Conservation (phyloP, 2,888 invertebrate species). For the Netelia inedita region DNA sequence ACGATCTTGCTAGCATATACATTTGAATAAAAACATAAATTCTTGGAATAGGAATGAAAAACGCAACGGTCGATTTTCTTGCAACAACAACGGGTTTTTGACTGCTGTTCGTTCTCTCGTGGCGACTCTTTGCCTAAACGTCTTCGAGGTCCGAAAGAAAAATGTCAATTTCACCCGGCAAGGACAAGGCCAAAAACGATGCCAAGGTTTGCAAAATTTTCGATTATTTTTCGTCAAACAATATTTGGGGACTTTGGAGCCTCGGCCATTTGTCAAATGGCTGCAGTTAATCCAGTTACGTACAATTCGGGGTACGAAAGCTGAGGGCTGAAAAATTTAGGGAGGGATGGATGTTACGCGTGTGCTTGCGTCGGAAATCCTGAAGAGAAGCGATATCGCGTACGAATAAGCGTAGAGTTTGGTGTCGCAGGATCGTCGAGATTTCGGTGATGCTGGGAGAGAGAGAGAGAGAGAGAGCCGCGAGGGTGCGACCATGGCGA, state of each 20-base stretch:
- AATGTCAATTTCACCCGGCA: neutral
- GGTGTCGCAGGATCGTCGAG: conserved; percentile 68
- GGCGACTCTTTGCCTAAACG: neutral
- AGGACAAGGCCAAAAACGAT: neutral
- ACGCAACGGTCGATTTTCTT: neutral
- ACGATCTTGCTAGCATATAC: neutral
- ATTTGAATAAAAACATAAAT: conserved; percentile 22
- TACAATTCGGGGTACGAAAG: conserved; percentile 72
- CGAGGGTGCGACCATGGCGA: conserved; percentile 65
- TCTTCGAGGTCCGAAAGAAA: neutral
- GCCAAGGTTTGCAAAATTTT: conserved; percentile 3
- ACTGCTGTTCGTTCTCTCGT: neutral
- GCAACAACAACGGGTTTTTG: neutral
- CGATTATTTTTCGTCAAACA: conserved; percentile 8
- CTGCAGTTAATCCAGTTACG: conserved; percentile 83
- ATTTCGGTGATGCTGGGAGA: conserved; percentile 52
- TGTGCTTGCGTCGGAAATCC: conserved; percentile 66
- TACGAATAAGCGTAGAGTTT: conserved; percentile 43
- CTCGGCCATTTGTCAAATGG: conserved; percentile 81
- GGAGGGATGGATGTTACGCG: conserved; percentile 63
- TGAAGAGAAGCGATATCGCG: conserved; percentile 18
- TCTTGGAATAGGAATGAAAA: neutral
- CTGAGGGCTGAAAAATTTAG: conserved; percentile 45
- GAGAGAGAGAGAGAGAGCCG: conserved; percentile 32
- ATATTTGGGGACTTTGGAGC: conserved; percentile 38